These are phyloP conservation scores for Pollimyrus isidori DNA, from an alignment of 2,113 vertebrate genomes.

Conservation along the genomic window DNA sequence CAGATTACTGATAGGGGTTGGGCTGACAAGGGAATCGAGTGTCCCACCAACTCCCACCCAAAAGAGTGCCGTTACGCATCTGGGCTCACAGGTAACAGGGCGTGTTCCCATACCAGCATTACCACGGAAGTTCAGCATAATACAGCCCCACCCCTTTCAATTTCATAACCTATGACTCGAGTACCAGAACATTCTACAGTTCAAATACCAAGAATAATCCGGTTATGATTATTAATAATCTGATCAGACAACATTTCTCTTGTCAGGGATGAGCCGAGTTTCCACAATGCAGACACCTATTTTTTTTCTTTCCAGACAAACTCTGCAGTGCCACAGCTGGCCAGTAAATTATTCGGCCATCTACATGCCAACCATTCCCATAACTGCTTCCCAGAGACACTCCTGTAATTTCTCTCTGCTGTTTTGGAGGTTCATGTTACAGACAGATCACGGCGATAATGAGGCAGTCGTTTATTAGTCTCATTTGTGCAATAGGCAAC, in stretches of 20 bases:
- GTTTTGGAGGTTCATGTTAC: not conserved
- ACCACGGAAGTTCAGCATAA: not conserved
- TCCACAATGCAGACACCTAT: constrained; percentile 25
- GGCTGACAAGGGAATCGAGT: not conserved
- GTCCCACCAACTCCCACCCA: not conserved
- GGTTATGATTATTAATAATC: not conserved
- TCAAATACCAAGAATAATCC: not conserved
- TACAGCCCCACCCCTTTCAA: not conserved
- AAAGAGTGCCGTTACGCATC: not conserved
- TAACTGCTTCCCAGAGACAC: not conserved
- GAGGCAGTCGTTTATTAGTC: constrained; percentile 30
- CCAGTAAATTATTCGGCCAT: constrained; percentile 37
- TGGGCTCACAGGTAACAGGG: not conserved
- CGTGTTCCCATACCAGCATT: not conserved
- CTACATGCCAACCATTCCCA: constrained; percentile 10
- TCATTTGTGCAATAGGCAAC: not conserved
- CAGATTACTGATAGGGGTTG: not conserved
- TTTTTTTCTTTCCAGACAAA: constrained; percentile 21
- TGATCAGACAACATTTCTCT: not conserved
- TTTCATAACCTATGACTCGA: not conserved
- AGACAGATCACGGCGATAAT: constrained; percentile 55
- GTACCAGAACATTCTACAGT: not conserved
- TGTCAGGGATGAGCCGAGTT: not conserved
- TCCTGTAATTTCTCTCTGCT: not conserved
- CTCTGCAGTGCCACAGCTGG: not conserved